Base-by-base conservation (phyloP, 2,888 invertebrate species). In the Dexiosoma caninum region DNA sequence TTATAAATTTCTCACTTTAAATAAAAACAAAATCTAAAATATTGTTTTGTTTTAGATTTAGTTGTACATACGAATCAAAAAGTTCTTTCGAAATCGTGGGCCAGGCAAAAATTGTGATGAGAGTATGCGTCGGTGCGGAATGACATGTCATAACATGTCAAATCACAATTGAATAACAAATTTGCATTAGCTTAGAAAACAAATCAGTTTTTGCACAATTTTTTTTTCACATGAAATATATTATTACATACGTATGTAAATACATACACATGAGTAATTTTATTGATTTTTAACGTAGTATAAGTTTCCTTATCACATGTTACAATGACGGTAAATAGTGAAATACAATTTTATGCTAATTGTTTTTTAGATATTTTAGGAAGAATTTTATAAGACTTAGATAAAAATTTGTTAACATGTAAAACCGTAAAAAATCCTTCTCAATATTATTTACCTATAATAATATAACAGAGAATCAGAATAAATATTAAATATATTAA, bases 131-230 rank as follows among this genome's bases (percentile, higher is more conserved):
- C 37, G n/a, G 59, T 66, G n/a, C 32, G 30, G 32, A n/a, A 21
- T 62, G 16, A 37, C 57, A 37, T 42, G 64, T 67, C 37, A 70
- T 66, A 46, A 49, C 53, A 51, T 69, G 35, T 79, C 35, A 53
- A 69, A 35, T 69, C 60, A 53, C 76, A 75, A 60, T 67, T 57
- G 10, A 42, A 57, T 16, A 37, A 30, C 78, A 81, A 81, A 67
- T 71, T 71, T 67, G 53, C 55, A 72, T 51, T 64, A 76, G 16
- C 27, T 60, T 10, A 57, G 19, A 46, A 62, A 44, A 69, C 35
- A 69, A 76, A 67, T 67, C 40, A 49, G 19, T 57, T 59, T 40
- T 57, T 30, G 21, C 40, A 51, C 19, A 57, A 53, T 12, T 21
- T 62, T 55, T 66, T 51, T 40, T 57, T 40, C 27, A 40, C 14